Evolutionary conservation across 2,888 invertebrate genomes (phyloP).

Genomic region (Ctena decussata): DNA sequence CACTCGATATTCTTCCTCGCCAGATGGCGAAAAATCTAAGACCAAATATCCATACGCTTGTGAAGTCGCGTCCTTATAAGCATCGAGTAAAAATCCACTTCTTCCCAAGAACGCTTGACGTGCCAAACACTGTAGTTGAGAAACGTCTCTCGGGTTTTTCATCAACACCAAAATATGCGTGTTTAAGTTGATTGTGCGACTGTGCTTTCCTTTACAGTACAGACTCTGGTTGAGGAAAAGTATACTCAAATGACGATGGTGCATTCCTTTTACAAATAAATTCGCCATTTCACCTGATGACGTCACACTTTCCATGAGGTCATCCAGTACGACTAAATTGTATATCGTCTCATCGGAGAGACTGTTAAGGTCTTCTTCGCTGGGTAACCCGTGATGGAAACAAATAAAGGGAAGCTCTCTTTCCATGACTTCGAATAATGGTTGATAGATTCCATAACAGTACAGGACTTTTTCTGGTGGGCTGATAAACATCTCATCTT

Average conservation of each 20-base stretch:
- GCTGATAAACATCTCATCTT: too few relatives aligned
- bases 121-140: too few relatives aligned
- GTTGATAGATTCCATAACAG: constrained; percentile 62
- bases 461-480: constrained; percentile 57
- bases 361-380: constrained; percentile 17
- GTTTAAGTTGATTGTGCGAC: constrained; percentile 26
- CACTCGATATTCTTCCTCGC: constrained; percentile 34
- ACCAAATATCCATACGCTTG: constrained; percentile 11
- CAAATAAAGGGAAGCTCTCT: constrained; percentile 39
- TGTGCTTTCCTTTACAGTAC: constrained; percentile 20
- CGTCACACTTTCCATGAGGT: constrained; percentile 50
- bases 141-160: too few relatives aligned
- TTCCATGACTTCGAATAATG: constrained; percentile 49
- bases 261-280: constrained; percentile 54
- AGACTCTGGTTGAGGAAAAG: constrained; percentile 43
- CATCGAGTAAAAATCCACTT: too few relatives aligned
- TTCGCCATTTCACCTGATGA: constrained; percentile 51
- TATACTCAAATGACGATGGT: constrained; percentile 43
- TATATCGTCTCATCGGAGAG: too few relatives aligned
- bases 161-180: constrained; percentile 28
- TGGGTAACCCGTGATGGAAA: constrained; percentile 52
- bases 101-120: too few relatives aligned
- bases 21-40: constrained; percentile 17
- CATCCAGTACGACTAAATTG: too few relatives aligned
- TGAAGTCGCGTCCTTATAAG: not conserved